These are phyloP conservation scores for Tiaroga cobitis DNA, from an alignment of 2,797 vertebrate genomes.

Conservation along the genomic window DNA sequence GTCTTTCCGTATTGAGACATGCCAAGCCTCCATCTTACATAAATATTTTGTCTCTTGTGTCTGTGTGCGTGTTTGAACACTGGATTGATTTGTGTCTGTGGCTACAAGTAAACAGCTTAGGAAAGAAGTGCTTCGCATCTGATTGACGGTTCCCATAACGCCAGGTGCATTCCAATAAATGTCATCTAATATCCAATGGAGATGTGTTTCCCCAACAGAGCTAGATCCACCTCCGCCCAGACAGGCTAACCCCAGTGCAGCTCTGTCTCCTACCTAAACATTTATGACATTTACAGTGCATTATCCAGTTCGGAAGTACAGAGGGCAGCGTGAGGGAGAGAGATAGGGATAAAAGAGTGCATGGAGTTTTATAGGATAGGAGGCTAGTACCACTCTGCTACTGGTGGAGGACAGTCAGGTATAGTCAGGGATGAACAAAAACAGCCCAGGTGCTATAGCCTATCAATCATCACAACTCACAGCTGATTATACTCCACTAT, in stretches of 20 bases:
- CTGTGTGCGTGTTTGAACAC: slow-evolving; percentile 12
- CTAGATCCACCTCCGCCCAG: slow-evolving; percentile 17
- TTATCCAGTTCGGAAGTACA: slow-evolving; percentile 42
- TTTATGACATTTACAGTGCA: slow-evolving; percentile 60
- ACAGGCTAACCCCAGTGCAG: slow-evolving; percentile 15
- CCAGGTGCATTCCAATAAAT: slow-evolving; percentile 60
- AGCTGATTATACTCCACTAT: neutral
- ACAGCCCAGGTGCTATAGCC: neutral
- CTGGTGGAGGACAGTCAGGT: neutral
- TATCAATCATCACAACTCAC: neutral
- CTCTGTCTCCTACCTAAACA: slow-evolving; percentile 51
- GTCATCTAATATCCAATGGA: slow-evolving; percentile 58
- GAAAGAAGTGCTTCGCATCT: slow-evolving; percentile 51
- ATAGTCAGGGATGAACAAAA: neutral
- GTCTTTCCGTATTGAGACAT: neutral
- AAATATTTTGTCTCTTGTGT: neutral
- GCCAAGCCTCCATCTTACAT: neutral
- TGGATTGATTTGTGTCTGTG: slow-evolving; percentile 47
- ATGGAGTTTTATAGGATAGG: neutral
- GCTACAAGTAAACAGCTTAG: slow-evolving; percentile 57
- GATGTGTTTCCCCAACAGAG: slow-evolving; percentile 41
- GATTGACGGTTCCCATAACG: slow-evolving; percentile 55
- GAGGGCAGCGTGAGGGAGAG: slow-evolving; percentile 6
- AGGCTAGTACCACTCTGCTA: slow-evolving; percentile 24
- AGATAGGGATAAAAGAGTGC: neutral